These are phyloP conservation scores for Ancistrus triradiatus DNA, from an alignment of 2,113 vertebrate genomes.

Conservation along the genomic window DNA sequence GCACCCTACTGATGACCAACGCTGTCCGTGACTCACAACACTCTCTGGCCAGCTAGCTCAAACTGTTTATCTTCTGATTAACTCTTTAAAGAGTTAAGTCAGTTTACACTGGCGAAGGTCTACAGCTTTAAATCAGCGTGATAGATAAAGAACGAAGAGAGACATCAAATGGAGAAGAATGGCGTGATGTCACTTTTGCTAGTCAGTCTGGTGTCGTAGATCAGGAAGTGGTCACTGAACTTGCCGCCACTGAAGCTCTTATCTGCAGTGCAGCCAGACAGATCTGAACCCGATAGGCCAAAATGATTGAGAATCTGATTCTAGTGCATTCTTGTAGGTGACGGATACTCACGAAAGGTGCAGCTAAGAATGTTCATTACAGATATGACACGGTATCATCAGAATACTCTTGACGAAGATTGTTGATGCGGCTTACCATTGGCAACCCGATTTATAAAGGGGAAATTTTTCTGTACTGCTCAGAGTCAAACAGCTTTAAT, in stretches of 20 bases:
- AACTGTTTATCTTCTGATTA: constrained; percentile 15
- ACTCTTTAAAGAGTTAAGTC: constrained; percentile 9
- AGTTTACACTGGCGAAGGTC: constrained; percentile 2
- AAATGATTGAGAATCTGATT: constrained; percentile 29
- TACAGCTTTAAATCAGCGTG: neutral
- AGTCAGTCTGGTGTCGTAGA: neutral
- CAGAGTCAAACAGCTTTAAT: constrained; percentile 27
- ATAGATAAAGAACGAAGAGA: constrained; percentile 12
- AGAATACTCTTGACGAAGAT: no score
- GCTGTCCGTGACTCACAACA: constrained; percentile 24
- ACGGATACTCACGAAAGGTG: constrained; percentile 39
- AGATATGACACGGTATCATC: no score
- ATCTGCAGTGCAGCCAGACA: constrained; percentile 17
- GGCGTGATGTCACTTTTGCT: neutral
- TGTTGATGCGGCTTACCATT: neutral
- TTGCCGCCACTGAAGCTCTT: constrained; percentile 5
- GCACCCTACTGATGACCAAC: constrained; percentile 53
- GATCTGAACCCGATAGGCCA: constrained; percentile 36
- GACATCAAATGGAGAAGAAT: neutral
- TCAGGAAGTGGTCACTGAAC: constrained; percentile 14
- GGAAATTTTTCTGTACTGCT: constrained; percentile 26
- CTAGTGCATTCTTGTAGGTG: constrained; percentile 39
- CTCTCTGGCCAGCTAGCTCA: constrained; percentile 33
- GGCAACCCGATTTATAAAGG: constrained; percentile 15
- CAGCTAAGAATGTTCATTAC: constrained; percentile 20